These are phyloP conservation scores for Amia ocellicauda DNA, from an alignment of 2,113 vertebrate genomes.

Conservation along the genomic window DNA sequence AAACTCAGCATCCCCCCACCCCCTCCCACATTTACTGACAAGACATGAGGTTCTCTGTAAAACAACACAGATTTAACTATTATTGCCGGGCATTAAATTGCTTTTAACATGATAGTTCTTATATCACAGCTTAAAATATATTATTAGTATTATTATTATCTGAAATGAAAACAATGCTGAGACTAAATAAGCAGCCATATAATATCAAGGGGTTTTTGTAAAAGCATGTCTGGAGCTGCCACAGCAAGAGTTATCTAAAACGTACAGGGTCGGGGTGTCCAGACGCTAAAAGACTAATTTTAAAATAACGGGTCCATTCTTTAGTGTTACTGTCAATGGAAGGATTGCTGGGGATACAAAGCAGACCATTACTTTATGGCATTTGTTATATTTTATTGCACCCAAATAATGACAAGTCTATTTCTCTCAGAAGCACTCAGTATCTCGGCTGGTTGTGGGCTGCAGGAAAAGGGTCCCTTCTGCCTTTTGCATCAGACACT, in stretches of 20 bases:
- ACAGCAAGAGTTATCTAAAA: background rate
- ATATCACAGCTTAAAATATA: too few species aligned
- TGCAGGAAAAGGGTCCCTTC: slow-evolving; percentile 41
- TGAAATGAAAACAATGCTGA: too few species aligned
- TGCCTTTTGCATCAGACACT: slow-evolving; percentile 67
- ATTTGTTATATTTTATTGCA: slow-evolving; percentile 66
- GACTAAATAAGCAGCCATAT: too few species aligned
- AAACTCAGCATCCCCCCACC: too few species aligned
- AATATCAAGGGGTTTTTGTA: background rate
- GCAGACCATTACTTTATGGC: slow-evolving; percentile 63
- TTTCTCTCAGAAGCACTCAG: slow-evolving; percentile 52
- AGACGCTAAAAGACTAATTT: slow-evolving; percentile 40
- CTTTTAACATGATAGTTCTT: too few species aligned
- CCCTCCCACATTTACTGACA: too few species aligned
- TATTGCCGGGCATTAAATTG: too few species aligned
- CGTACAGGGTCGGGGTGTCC: slow-evolving; percentile 5
- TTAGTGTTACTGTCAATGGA: slow-evolving; percentile 56
- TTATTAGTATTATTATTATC: too few species aligned
- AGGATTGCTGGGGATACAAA: slow-evolving; percentile 57
- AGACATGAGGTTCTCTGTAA: too few species aligned
- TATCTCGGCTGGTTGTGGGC: slow-evolving; percentile 27
- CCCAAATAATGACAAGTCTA: slow-evolving; percentile 72
- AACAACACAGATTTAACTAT: too few species aligned
- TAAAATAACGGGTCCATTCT: slow-evolving; percentile 45
- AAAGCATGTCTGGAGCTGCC: background rate